Evolutionary conservation across 2,888 invertebrate species (phyloP).

Genomic region (Apoderus coryli): DNA sequence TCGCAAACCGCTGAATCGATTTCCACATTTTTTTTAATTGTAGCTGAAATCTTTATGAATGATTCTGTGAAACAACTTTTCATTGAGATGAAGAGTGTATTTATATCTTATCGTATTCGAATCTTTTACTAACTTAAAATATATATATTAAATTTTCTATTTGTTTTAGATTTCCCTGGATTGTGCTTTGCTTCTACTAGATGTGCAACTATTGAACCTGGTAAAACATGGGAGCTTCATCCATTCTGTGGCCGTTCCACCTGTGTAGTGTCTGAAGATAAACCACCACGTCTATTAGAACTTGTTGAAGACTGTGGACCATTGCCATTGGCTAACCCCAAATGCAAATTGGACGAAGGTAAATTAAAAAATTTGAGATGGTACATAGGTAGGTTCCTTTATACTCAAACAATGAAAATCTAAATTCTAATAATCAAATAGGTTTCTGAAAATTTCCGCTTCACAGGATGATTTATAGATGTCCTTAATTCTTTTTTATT

Average conservation of each 20-base stretch:
- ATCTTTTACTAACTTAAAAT: too few species aligned
- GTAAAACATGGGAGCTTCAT: slow-evolving; percentile 69
- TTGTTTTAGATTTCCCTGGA: slow-evolving; percentile 66
- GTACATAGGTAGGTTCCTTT: not conserved
- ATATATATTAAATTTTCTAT: slow-evolving; percentile 14
- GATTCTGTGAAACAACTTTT: too few species aligned
- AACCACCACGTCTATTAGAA: slow-evolving; percentile 61
- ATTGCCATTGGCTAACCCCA: slow-evolving; percentile 70
- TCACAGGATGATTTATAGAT: too few species aligned
- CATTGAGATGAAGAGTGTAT: too few species aligned
- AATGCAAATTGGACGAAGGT: slow-evolving; percentile 67
- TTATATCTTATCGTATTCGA: too few species aligned
- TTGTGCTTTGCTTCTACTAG: slow-evolving; percentile 83
- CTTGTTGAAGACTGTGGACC: slow-evolving; percentile 84
- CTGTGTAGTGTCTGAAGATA: slow-evolving; percentile 66
- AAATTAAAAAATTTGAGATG: slow-evolving; percentile 10
- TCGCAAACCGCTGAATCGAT: too few species aligned
- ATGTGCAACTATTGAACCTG: slow-evolving; percentile 77
- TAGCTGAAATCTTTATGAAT: too few species aligned
- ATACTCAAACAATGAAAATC: too few species aligned
- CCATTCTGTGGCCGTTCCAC: slow-evolving; percentile 88
- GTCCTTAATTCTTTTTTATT: too few species aligned
- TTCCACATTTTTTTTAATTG: too few species aligned
- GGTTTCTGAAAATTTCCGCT: too few species aligned
- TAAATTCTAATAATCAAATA: too few species aligned